Evolutionary conservation across 2,888 invertebrate genomes (phyloP), one percentile per base, ranked within the genome.

Genomic region (Leptinotarsa peninsularis): DNA sequence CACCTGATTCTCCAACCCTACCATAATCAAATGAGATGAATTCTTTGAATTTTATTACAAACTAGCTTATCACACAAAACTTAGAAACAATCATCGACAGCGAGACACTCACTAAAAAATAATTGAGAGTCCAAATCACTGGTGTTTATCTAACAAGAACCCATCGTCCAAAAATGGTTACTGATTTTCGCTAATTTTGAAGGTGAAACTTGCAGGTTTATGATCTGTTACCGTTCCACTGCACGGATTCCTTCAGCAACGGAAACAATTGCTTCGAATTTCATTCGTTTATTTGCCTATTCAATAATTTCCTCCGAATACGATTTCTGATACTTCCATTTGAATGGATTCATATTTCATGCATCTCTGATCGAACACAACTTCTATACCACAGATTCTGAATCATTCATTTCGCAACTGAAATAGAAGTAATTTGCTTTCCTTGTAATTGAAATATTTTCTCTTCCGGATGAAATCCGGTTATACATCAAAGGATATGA

Each of bases 351-450:
- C 56, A 56, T 56, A 56, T 56, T 56, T 56, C 18, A n/a, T 18
- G 56, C n/a, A n/a, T 56, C 56, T 18, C 18, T 56, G 18, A 18
- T 1, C 18, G 56, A 56, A n/a, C 56, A 0, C 21, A 18, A 56
- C 21, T 56, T 56, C 56, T 13, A 56, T 56, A 56, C 18, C 56
- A 56, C 56, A 18, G 2, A 56, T n/a, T 52, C 52, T 5, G 52
- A 56, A 10, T 56, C 56, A 56, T 56, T 56, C 10, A 56, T 56
- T 56, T 3, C 56, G 18, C n/a, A 7, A 56, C 10, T 56, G 56
- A 18, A 56, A 52, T 52, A 52, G 52, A n/a, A 52, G n/a, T 52
- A 52, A 56, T 56, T 56, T 18, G 56, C 56, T 56, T 56, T n/a
- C 21, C 18, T 17, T 17, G 18, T 18, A 18, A 56, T 56, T 21